Conservation (phyloP, 2,113 vertebrate species). For the Gymnarchus niloticus region DNA sequence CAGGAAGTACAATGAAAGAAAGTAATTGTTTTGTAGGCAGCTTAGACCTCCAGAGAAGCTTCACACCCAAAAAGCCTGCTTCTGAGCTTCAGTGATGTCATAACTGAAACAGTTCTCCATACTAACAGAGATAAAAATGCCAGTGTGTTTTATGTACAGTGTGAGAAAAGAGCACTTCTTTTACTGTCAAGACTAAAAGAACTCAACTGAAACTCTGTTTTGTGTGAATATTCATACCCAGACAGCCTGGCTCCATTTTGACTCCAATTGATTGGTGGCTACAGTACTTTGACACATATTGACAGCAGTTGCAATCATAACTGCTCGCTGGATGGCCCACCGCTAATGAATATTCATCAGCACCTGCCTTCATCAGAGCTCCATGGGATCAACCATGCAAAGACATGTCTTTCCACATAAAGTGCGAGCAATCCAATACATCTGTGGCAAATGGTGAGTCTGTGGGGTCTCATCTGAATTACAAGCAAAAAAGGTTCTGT, state of each 20-base stretch:
- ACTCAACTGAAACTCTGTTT: background rate
- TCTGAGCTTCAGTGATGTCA: background rate
- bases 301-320: background rate
- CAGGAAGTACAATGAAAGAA: background rate
- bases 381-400: background rate
- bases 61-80: background rate
- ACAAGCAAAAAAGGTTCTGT: background rate
- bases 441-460: background rate
- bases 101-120: background rate
- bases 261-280: constrained; percentile 11
- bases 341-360: constrained; percentile 23
- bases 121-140: background rate
- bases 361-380: constrained; percentile 1
- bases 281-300: constrained; percentile 11
- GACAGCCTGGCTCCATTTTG: background rate
- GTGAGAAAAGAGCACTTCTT: background rate
- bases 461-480: background rate
- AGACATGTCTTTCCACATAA: background rate
- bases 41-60: background rate
- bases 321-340: background rate
- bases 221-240: constrained; percentile 15
- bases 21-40: background rate
- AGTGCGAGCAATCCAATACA: background rate
- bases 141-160: background rate
- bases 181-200: background rate